Conservation (phyloP, 1,140 invertebrate species). For the Drosophila watanabei region DNA sequence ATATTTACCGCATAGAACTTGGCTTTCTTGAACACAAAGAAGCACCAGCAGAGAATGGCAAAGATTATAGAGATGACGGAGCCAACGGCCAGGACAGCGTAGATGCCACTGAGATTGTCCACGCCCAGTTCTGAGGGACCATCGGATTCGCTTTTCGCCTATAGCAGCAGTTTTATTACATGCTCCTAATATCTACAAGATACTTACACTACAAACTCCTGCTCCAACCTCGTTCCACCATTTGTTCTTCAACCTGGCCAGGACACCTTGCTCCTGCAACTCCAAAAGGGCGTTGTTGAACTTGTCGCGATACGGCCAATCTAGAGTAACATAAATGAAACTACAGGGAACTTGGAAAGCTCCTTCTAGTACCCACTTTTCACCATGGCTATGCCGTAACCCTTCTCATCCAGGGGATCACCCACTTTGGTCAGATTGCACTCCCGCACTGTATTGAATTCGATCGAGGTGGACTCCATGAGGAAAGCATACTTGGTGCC, state of each 20-base stretch:
- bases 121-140: conserved; percentile 83
- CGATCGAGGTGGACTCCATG: conserved; percentile 95
- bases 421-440: conserved; percentile 94
- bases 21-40: conserved; percentile 72
- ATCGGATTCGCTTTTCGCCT: conserved; percentile 55
- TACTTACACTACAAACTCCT: conserved; percentile 89
- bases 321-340: conserved; percentile 84
- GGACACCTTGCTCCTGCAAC: conserved; percentile 92
- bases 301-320: conserved; percentile 90
- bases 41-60: conserved; percentile 82
- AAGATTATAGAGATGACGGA: conserved; percentile 80
- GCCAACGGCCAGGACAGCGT: conserved; percentile 88
- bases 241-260: conserved; percentile 93
- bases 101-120: conserved; percentile 90
- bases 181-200: too few species aligned
- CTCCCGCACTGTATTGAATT: conserved; percentile 92
- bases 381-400: conserved; percentile 94
- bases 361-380: conserved; percentile 87
- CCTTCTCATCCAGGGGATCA: conserved; percentile 93
- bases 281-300: conserved; percentile 92
- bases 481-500: conserved; percentile 92
- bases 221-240: conserved; percentile 96
- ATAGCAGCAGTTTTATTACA: conserved; percentile 37
- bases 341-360: not conserved
- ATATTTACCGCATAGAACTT: conserved; percentile 68